These are phyloP conservation scores for Cylindroiulus punctatus DNA, from an alignment of 2,888 invertebrate species.

Conservation along the genomic window DNA sequence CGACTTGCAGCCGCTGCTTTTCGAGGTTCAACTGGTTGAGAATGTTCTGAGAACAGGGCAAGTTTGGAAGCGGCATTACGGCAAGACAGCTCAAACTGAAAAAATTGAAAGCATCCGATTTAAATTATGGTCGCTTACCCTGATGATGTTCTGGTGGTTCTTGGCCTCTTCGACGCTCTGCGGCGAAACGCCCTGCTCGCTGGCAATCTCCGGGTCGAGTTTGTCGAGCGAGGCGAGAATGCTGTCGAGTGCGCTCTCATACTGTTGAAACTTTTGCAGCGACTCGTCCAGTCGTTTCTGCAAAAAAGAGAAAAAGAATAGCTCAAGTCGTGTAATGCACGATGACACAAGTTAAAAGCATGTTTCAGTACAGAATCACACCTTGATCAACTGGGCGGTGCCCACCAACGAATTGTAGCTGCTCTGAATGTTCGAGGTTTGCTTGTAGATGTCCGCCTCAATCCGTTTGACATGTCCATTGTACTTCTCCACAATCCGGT, in stretches of 20 bases:
- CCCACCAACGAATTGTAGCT: slow-evolving; percentile 89
- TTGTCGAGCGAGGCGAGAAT: slow-evolving; percentile 83
- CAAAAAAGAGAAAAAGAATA: slow-evolving; percentile 55
- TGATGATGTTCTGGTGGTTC: slow-evolving; percentile 75
- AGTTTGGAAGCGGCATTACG: slow-evolving; percentile 56
- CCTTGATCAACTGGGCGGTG: slow-evolving; percentile 89
- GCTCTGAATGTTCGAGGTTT: slow-evolving; percentile 89
- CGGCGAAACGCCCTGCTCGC: slow-evolving; percentile 76
- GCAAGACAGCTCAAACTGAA: too few relatives aligned
- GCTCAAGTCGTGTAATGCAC: not conserved
- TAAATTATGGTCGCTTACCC: slow-evolving; percentile 68
- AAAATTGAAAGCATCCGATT: too few relatives aligned
- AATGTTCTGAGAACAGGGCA: slow-evolving; percentile 57
- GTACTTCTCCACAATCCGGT: slow-evolving; percentile 84
- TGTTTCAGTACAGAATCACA: slow-evolving; percentile 58
- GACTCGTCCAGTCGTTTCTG: slow-evolving; percentile 84
- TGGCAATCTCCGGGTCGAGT: slow-evolving; percentile 78
- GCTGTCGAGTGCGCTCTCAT: slow-evolving; percentile 87
- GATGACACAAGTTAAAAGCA: not conserved
- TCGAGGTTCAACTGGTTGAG: slow-evolving; percentile 84
- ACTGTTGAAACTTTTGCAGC: slow-evolving; percentile 90
- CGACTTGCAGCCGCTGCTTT: slow-evolving; percentile 83
- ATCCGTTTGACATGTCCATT: slow-evolving; percentile 73
- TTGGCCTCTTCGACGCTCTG: slow-evolving; percentile 74
- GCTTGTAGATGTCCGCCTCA: slow-evolving; percentile 81